Evolutionary conservation across 2,113 vertebrate genomes (phyloP), one percentile per base, ranked within the genome.

Genomic region (Erpornis zantholeuca): DNA sequence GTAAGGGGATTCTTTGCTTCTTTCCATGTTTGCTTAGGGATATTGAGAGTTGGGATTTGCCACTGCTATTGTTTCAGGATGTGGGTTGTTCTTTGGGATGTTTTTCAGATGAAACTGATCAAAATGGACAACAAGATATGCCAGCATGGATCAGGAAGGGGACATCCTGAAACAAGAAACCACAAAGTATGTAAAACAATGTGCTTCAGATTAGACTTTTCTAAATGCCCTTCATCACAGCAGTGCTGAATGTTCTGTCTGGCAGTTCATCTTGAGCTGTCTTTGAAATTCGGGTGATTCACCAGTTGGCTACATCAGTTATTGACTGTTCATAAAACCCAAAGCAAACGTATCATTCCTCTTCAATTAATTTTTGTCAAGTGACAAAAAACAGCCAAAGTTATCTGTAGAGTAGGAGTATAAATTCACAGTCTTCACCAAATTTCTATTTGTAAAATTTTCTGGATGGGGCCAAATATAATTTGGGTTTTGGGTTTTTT

Each of bases 161-260:
- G 57, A 85, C 83, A 56, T 82, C 63, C 80, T 94, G 91, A 63
- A 95, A 87, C 18, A 81, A 93, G 84, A 94, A 93, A 69, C 53
- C 47, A 86, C 86, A 65, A 85, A 86, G 79, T 94, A 89, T 64
- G 79, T 95, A 84, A 76, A 94, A 84, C 68, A 86, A 45, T 84
- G 82, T 94, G 79, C 52, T 91, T 90, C 35, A 31, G 49, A 86
- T 91, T 85, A 94, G 35, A 53, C 20, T 83, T 86, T 79, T 90
- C 86, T 69, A 56, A 73, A 82, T 90, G 71, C 8, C 65, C 66
- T 89, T 95, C 69, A 61, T 95, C 54, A 60, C 66, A 83, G 63
- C 16, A 31, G 61, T 53, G 56, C 56, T 56, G 33, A 83, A 53
- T 89, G 56, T 82, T 90, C 68, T 94, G 63, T 71, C 49, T 90